Base-by-base conservation (phyloP, 2,797 vertebrate genomes). In the Aphelocoma californica region DNA sequence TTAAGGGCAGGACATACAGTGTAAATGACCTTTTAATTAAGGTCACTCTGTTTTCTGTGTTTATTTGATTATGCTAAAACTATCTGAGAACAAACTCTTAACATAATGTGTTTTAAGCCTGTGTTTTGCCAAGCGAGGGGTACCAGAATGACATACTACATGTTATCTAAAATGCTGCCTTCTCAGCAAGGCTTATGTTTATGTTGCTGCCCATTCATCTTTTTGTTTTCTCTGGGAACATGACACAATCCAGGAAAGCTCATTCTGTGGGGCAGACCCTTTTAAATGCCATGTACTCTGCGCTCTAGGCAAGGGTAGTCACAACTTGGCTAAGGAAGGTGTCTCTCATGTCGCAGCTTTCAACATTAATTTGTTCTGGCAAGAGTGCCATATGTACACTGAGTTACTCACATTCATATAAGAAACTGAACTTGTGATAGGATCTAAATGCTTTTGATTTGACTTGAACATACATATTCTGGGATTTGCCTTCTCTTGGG, bases 21-120 rank as follows among this genome's bases (percentile, higher is more conserved):
- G 51, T 70, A 66, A 95, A 88, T 90, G 88, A 62, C 92, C 66
- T 94, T 93, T 94, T 84, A 92, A 93, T 95, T 90, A 81, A 90
- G 62, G 71, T 90, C 32, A 18, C 29, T 6, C 29, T 65, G 34
- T 66, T 93, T 78, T 90, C 42, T 65, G 20, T 17, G 1, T 85
- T 86, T 81, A 45, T 91, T 89, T 95, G 53, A 78, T 95, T 79
- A 38, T 86, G 70, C 36, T 79, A 58, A 90, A 92, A 42, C 38
- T 2, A 1, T 78, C 34, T 48, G 58, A 90, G 66, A 65, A 86
- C 72, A 86, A 84, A 73, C 62, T 44, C 77, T 66, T 67, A 88
- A 80, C 45, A 61, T 44, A 88, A 26, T 71, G 19, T 69, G 36
- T 84, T 93, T 86, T 42, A 86, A 88, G 67, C 23, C 40, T 57